Percentiles rank a stretch among this genome's conserved stretches.
These are phyloP conservation scores for Eubucco bourcierii DNA, from an alignment of 2,113 vertebrate species.

Conservation along the genomic window DNA sequence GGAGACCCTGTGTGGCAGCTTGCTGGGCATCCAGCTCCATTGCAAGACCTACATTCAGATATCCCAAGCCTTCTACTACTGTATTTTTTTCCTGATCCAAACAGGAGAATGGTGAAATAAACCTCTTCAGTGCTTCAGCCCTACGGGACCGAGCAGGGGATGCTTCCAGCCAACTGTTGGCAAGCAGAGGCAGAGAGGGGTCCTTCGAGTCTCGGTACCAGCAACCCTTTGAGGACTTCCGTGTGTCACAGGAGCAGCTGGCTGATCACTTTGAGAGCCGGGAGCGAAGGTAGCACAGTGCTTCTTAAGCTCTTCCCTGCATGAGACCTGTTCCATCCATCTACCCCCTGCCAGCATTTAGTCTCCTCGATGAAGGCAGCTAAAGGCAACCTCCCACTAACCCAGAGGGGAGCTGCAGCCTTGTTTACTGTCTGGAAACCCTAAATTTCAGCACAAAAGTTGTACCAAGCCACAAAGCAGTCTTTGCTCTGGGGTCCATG, in stretches of 20 bases:
- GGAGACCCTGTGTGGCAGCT: neutral
- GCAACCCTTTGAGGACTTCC: constrained; percentile 91
- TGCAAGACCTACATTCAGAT: fast-evolving
- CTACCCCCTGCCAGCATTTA: fast-evolving
- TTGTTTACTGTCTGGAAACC: neutral
- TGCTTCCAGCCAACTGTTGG: constrained; percentile 77
- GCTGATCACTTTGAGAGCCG: constrained; percentile 88
- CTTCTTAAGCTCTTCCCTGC: neutral
- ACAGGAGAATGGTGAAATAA: constrained; percentile 89
- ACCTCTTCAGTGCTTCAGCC: constrained; percentile 74
- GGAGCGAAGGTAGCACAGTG: constrained; percentile 81
- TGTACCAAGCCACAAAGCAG: neutral
- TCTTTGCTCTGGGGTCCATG: fast-evolving
- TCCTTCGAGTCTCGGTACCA: constrained; percentile 92
- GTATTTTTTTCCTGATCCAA: constrained; percentile 5
- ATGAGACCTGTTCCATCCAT: neutral
- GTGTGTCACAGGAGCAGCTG: constrained; percentile 88
- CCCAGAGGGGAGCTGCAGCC: neutral
- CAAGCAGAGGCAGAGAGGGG: constrained; percentile 84
- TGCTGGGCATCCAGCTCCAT: neutral
- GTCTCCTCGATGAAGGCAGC: neutral
- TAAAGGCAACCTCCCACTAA: neutral
- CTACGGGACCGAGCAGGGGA: constrained; percentile 86
- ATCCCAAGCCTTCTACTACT: neutral
- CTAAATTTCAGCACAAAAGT: neutral